Conservation (phyloP, 2,113 vertebrate species). For the Embiotoca jacksoni region DNA sequence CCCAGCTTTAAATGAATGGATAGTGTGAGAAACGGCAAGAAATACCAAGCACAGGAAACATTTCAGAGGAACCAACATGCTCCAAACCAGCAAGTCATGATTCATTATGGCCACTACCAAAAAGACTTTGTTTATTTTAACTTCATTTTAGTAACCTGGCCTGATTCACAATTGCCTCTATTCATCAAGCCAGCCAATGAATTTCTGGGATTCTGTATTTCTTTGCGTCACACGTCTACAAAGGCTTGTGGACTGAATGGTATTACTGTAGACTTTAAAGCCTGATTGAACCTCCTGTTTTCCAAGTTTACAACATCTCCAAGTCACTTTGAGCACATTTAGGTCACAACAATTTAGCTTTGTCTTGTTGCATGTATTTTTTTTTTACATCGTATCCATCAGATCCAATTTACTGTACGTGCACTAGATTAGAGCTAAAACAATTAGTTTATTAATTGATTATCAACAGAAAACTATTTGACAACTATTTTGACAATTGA, state of each 20-base stretch:
- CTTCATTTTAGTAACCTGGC: constrained; percentile 3
- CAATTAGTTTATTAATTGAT: too few relatives aligned
- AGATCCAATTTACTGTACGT: too few relatives aligned
- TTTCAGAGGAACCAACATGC: constrained; percentile 8
- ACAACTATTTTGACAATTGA: too few relatives aligned
- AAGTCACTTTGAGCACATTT: too few relatives aligned
- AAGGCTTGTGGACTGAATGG: background rate
- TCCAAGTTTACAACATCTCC: too few relatives aligned
- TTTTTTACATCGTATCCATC: too few relatives aligned
- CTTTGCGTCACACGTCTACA: background rate
- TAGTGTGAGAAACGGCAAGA: background rate
- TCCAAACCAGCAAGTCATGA: constrained; percentile 35
- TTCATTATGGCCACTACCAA: constrained; percentile 14
- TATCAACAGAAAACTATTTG: too few relatives aligned
- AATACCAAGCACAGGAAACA: constrained; percentile 13
- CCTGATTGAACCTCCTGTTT: background rate
- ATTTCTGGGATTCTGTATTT: constrained; percentile 12
- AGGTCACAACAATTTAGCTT: too few relatives aligned
- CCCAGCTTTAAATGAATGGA: too few relatives aligned
- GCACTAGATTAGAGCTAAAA: too few relatives aligned
- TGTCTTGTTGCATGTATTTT: too few relatives aligned
- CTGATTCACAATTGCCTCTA: constrained; percentile 14
- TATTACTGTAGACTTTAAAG: background rate
- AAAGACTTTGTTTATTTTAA: constrained; percentile 9
- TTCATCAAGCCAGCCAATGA: constrained; percentile 2